A percentile compares a stretch with the other conserved stretches of the same genome.
These are phyloP conservation scores for Ligdia adustata DNA, from an alignment of 2,888 invertebrate species.

Conservation along the genomic window DNA sequence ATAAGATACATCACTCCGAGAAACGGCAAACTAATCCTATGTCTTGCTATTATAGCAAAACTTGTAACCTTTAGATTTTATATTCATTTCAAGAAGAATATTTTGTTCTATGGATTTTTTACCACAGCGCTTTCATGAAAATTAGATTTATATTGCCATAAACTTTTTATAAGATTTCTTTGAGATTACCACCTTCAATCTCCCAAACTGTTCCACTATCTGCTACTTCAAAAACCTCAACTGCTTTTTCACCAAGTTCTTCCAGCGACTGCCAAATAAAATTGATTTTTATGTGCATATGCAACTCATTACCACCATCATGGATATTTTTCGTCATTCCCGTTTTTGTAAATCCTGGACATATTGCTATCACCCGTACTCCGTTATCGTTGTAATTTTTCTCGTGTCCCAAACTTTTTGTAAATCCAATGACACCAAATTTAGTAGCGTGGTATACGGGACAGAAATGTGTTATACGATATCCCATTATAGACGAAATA, in stretches of 20 bases:
- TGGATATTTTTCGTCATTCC: slow-evolving; percentile 34
- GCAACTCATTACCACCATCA: slow-evolving; percentile 18
- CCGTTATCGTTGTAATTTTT: slow-evolving; percentile 65
- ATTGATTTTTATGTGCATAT: slow-evolving; percentile 17
- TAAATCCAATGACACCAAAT: slow-evolving; percentile 74
- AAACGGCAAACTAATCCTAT: no score
- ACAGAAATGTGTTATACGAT: slow-evolving; percentile 64
- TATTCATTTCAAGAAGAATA: no score
- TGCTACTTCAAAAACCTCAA: slow-evolving; percentile 31
- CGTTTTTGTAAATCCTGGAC: slow-evolving; percentile 75
- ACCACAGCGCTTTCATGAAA: no score
- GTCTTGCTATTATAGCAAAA: no score
- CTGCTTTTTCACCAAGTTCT: slow-evolving; percentile 31
- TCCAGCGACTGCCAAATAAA: slow-evolving; percentile 40
- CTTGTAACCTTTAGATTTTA: no score
- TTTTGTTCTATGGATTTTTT: no score
- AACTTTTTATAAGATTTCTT: background rate
- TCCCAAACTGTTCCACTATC: slow-evolving; percentile 31
- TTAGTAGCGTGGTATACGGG: slow-evolving; percentile 60
- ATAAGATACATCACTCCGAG: no score
- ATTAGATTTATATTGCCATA: no score
- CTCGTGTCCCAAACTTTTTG: slow-evolving; percentile 63
- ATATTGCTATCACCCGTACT: slow-evolving; percentile 72
- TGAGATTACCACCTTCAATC: slow-evolving; percentile 18
- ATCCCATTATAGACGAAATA: slow-evolving; percentile 83